Evolutionary conservation across 2,888 invertebrate species (phyloP), one percentile per base, ranked within the genome.

Genomic region (Bursaphelenchus okinawaensis): DNA sequence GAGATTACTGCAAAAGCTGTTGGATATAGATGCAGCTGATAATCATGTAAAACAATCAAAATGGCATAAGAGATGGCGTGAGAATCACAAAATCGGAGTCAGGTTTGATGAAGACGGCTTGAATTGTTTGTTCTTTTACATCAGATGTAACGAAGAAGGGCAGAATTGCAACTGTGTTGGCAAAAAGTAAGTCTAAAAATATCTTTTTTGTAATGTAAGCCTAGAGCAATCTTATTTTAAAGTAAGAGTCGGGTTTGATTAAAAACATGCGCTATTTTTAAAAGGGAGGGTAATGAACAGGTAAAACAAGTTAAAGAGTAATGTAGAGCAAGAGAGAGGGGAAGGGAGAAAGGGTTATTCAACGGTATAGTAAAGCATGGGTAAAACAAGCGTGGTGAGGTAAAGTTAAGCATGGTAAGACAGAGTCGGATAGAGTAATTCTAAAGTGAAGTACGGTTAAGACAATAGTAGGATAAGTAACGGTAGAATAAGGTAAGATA

Each of bases 51-150:
- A 22, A 19, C 12, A 4, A 12, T n/a, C 3, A 22, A 26, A 19
- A n/a, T 59, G 60, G 60, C 52, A 50, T n/a, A 19, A 27, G 16
- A n/a, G 52, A 24, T 59, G 60, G 60, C 12, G 3, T 23, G 51
- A 59, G 3, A 50, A 23, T n/a, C 51, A 7, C 60, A n/a, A 20
- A 9, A 20, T 59, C 12, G 60, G 60, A 26, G 9, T 59, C 19
- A 31, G 60, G 4, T n/a, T 29, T 4, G 52, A 52, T 6, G 51
- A 54, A 16, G 52, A 50, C 9, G 51, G 40, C n/a, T 56, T 16
- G 52, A 4, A 23, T 6, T 22, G 50, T 50, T 6, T 59, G 1
- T 59, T 51, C 24, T 27, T 40, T 24, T 59, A 59, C 57, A 26
- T 52, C 12, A 22, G 23, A 6, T 59, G 60, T 19, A 31, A 31